Evolutionary conservation across 2,888 invertebrate genomes (phyloP).

Genomic region (Hyalella azteca): DNA sequence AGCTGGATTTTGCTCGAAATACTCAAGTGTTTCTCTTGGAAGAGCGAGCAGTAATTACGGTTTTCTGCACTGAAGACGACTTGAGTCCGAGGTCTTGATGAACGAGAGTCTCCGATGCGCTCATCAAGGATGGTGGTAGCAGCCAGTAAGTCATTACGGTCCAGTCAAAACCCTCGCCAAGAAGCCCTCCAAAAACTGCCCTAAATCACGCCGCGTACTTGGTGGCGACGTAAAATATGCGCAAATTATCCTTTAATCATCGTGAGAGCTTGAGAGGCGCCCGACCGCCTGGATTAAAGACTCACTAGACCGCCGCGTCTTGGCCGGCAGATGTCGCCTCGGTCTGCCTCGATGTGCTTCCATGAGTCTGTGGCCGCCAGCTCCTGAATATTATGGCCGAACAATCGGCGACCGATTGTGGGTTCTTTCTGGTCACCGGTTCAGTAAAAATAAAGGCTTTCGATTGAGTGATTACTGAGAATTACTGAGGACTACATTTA

Average conservation of each 20-base stretch:
- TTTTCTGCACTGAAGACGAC: background rate
- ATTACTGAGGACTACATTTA: no score
- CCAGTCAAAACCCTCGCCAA: conserved; percentile 31
- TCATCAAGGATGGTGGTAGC: conserved; percentile 29
- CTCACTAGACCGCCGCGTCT: background rate
- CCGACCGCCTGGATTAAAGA: conserved; percentile 23
- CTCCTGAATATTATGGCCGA: no score
- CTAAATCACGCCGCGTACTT: conserved; percentile 33
- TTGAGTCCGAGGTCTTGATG: conserved; percentile 9
- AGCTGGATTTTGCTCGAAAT: no score
- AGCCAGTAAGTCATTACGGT: conserved; percentile 17
- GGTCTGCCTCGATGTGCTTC: no score
- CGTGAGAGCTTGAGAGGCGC: conserved; percentile 28
- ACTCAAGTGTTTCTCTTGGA: no score
- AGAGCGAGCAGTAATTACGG: background rate
- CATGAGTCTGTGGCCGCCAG: no score
- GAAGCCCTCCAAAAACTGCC: conserved; percentile 34
- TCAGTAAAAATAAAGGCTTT: no score
- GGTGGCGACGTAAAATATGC: conserved; percentile 34
- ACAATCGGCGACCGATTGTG: no score
- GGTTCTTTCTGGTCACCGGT: no score
- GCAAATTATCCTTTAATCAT: conserved; percentile 35
- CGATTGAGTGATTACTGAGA: no score
- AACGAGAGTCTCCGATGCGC: conserved; percentile 17
- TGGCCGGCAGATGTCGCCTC: background rate